phyloP scores from a whole-genome alignment of 1,140 invertebrate genomes.

The Hypsibius dujardini region DNA sequence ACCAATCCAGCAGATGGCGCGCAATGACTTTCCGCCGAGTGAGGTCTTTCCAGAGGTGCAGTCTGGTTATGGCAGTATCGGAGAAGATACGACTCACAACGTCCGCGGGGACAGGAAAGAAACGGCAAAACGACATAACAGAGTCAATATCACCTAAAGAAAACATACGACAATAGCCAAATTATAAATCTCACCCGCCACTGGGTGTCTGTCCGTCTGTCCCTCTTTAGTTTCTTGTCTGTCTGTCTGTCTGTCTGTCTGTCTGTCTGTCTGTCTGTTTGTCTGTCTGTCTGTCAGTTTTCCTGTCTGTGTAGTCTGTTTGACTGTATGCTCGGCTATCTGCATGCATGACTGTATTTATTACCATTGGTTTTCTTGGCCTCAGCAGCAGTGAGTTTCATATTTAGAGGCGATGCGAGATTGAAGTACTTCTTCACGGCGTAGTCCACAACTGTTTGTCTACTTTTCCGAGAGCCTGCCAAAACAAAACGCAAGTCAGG shows the following conservation, averaged over 20 bases:
- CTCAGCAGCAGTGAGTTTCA: neutral
- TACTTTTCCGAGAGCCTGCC: too few species aligned
- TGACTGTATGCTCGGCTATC: neutral
- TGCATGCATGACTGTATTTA: neutral
- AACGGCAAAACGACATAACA: conserved; percentile 14
- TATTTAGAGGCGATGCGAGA: neutral
- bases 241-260: too few species aligned
- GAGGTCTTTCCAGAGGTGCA: neutral
- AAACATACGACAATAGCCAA: neutral
- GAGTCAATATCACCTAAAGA: neutral
- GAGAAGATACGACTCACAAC: neutral
- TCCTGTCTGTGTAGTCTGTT: too few species aligned
- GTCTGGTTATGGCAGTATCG: neutral
- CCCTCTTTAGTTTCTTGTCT: too few species aligned
- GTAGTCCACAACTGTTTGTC: too few species aligned
- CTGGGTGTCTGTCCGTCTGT: too few species aligned
- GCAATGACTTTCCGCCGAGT: neutral
- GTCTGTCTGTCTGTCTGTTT: too few species aligned
- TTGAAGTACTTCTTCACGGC: too few species aligned
- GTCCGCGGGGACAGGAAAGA: neutral
- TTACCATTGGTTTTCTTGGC: neutral
- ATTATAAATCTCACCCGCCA: too few species aligned
- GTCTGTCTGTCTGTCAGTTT: too few species aligned
- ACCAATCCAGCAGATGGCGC: neutral
- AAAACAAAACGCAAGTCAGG: too few species aligned